phyloP scores from a whole-genome alignment of 2,113 vertebrate genomes.

The Pteruthius melanotis region DNA sequence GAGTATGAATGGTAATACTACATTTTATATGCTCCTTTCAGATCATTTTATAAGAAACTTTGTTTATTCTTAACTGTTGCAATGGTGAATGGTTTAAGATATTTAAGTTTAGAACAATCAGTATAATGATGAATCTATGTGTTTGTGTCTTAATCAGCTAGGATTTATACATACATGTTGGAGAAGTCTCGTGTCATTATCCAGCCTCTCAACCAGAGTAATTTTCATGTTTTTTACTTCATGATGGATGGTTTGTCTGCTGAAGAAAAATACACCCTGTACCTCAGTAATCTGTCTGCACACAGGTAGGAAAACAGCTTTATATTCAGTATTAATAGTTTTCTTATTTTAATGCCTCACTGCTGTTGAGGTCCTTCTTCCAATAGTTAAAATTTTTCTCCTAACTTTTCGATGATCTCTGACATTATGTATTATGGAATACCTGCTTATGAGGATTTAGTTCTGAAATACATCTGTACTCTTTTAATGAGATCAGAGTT shows the following conservation, averaged over 20 bases:
- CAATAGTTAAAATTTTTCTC: background rate
- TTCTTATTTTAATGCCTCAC: background rate
- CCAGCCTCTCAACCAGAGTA: conserved; percentile 80
- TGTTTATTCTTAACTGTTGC: background rate
- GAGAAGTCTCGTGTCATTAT: conserved; percentile 86
- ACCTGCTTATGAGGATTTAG: background rate
- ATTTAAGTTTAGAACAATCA: background rate
- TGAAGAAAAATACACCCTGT: conserved; percentile 83
- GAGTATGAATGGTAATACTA: background rate
- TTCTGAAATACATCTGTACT: background rate
- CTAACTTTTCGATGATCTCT: background rate
- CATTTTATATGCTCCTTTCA: background rate
- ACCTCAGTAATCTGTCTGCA: conserved; percentile 78
- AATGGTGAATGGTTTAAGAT: background rate
- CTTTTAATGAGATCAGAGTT: background rate
- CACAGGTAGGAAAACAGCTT: conserved; percentile 73
- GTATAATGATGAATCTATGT: conserved; percentile 22
- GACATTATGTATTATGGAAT: background rate
- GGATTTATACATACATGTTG: conserved; percentile 86
- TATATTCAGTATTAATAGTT: background rate
- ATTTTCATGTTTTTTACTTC: conserved; percentile 88
- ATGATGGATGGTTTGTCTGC: conserved; percentile 87
- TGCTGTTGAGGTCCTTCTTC: background rate
- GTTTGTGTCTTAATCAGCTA: conserved; percentile 73
- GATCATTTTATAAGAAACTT: background rate